Conservation (phyloP, 64 coral and sea anemone genomes). For the Pocillopora verrucosa region DNA sequence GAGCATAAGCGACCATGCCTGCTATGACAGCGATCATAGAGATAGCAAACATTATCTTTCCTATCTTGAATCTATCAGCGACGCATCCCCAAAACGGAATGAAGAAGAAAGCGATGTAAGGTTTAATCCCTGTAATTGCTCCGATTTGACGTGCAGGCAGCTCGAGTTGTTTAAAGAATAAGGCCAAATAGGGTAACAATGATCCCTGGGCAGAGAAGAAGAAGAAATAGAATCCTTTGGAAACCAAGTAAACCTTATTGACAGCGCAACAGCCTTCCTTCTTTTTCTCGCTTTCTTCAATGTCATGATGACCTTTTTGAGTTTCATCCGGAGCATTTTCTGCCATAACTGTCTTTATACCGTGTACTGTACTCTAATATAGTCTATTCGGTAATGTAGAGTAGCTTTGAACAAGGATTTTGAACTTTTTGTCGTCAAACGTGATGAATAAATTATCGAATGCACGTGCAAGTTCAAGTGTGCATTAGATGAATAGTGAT, state of each 20-base stretch:
- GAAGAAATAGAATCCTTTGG: conserved; percentile 95
- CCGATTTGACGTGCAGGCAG: conserved; percentile 89
- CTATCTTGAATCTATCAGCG: conserved; percentile 87
- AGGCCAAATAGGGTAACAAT: conserved; percentile 81
- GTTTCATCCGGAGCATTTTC: conserved; percentile 14
- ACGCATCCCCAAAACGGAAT: conserved; percentile 93
- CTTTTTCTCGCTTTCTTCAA: conserved; percentile 21
- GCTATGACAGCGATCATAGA: conserved; percentile 75
- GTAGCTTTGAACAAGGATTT: background rate
- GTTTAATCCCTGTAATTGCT: conserved; percentile 84
- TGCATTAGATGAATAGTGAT: background rate
- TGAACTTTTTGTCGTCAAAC: conserved; percentile 1
- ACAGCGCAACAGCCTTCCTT: conserved; percentile 41
- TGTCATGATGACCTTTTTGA: background rate
- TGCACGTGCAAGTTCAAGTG: conserved; percentile 19
- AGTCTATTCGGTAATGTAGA: background rate
- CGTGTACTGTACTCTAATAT: background rate
- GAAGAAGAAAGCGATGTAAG: conserved; percentile 94
- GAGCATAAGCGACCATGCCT: conserved; percentile 73
- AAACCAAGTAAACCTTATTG: conserved; percentile 81
- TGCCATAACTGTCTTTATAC: background rate
- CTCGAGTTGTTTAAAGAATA: conserved; percentile 93
- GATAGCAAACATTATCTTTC: conserved; percentile 84
- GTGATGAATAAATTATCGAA: background rate
- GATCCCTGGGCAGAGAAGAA: conserved; percentile 98